Evolutionary conservation across 2,888 invertebrate genomes (phyloP), one percentile per base, ranked within the genome.

Genomic region (Octonoba sinensis): DNA sequence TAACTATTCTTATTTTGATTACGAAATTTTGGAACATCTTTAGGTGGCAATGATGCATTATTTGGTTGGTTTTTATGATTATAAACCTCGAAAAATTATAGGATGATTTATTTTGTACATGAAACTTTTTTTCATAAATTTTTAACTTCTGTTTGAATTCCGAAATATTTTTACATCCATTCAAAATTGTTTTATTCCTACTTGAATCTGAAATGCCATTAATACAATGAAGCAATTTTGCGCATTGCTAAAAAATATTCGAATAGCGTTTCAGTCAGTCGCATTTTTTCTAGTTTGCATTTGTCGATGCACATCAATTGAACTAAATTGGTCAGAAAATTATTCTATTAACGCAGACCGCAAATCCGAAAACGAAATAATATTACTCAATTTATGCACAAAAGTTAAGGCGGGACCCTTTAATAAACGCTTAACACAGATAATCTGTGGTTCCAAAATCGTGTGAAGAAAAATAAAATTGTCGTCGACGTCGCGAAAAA

Each of bases 181-280:
- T 22, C 15, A 57, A 57, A 3, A 57, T 4, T 3, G 24, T n/a
- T 3, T 57, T 57, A 20, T 57, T 57, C 20, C 16, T 6, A 15
- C 22, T 57, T 54, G 16, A 24, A 20, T 4, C 24, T 24, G 2
- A 24, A 57, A 20, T 57, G 11, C 22, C 57, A 57, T 57, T 57
- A 22, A 57, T 57, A 57, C 57, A 57, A 57, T 20, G 20, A 20
- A 12, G 57, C 57, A 3, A 57, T 57, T 57, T 57, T 24, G 6
- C 57, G 57, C 22, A 57, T 20, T 20, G 57, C 57, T 20, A 57
- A 57, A 57, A n/a, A 11, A 20, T 57, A 57, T 20, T 57, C 57
- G 4, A 57, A 20, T 6, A 57, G 57, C 13, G 57, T 57, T 15
- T 20, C 22, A 11, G 22, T 11, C 6, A 24, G 16, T 57, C 22